phyloP scores from a whole-genome alignment of 2,888 invertebrate genomes.

The Lithophane leautieri region DNA sequence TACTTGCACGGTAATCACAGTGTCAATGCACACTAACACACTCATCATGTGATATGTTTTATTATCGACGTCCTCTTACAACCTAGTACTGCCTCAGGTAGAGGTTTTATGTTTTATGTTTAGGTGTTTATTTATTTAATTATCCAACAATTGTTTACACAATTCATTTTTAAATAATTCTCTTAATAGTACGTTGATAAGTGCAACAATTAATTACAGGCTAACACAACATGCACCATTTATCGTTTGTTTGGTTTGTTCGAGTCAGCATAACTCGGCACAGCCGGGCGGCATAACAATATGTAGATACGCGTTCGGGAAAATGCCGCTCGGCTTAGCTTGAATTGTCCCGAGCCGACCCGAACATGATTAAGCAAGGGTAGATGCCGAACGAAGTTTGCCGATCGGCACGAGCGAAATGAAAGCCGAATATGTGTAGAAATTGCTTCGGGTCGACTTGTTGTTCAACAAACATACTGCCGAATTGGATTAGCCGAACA shows the following conservation, averaged over 20 bases:
- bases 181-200: too few relatives aligned
- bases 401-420: too few relatives aligned
- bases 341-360: background rate
- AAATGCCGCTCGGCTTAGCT: background rate
- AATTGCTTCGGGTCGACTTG: background rate
- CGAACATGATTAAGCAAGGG: background rate
- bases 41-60: constrained; percentile 3
- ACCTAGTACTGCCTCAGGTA: background rate
- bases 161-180: too few relatives aligned
- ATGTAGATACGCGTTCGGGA: background rate
- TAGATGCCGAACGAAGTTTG: background rate
- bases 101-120: too few relatives aligned
- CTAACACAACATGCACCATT: too few relatives aligned
- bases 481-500: background rate
- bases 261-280: background rate
- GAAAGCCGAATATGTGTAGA: background rate
- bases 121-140: too few relatives aligned
- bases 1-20: constrained; percentile 10
- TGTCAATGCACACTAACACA: constrained; percentile 29
- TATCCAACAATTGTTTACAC: too few relatives aligned
- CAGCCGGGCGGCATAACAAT: background rate
- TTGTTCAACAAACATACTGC: background rate
- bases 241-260: background rate
- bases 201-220: too few relatives aligned
- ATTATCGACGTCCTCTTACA: background rate